Evolutionary conservation across 92 coral and sea anemone genomes (phyloP), one percentile per base, ranked within the genome.

Genomic region (Isaurus tuberculatus): DNA sequence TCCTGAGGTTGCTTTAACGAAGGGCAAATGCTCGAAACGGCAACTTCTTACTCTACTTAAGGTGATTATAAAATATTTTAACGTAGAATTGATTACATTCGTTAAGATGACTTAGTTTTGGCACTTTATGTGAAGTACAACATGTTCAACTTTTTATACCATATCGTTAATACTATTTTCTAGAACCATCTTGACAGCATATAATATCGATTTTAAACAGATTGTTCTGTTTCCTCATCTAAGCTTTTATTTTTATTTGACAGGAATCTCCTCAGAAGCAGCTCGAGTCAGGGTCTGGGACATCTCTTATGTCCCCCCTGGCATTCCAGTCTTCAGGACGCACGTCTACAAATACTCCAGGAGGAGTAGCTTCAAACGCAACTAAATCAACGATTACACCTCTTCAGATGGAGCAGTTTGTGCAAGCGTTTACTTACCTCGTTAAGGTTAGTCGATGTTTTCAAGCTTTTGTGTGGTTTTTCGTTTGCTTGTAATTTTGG

Each of bases 281-380:
- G 40, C 20, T 66, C 19, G 95, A 89, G 70, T 75, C 68, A 29
- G 80, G 90, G 19, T 36, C 82, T 13, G 88, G 84, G 1, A 74
- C 98, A 2, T 86, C 99, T 14, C 92, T 96, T 2, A 90, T 96
- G 96, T 96, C 99, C 34, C 99, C 99, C 8, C 66, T 94, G 84
- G 99, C 98, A 26, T 96, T 96, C 72, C 89, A 96, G 79, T 30
- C 94, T 28, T 80, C 96, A 32, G 67, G 75, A 22, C 66, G 94
- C 13, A 36, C 86, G 27, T 37, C 73, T 58, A 22, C 91, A 49
- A 66, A 44, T 49, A 75, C 72, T 16, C 23, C 87, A 15, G 87
- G 79, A 33, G 86, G 86, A n/a, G 53, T 89, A 40, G 51, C 67
- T 55, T 81, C 91, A 77, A 67, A 67, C 34, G 82, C 84, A 8